Conservation (phyloP, 2,113 vertebrate genomes). For the Andinoacara biseriatus region DNA sequence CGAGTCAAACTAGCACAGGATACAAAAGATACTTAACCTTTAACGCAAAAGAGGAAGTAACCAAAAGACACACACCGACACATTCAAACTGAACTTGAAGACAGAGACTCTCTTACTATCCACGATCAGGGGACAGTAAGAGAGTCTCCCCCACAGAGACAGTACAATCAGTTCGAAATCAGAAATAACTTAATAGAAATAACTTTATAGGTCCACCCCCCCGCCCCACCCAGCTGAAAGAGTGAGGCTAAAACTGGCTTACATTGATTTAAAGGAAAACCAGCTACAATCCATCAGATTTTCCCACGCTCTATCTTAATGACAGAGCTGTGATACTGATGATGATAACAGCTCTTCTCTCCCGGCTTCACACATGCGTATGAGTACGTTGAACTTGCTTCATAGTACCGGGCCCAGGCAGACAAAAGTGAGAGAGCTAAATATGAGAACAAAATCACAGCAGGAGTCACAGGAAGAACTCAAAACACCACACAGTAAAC, state of each 20-base stretch:
- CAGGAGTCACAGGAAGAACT: background rate
- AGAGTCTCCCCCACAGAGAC: too few relatives aligned
- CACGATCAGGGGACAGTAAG: too few relatives aligned
- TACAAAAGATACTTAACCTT: too few relatives aligned
- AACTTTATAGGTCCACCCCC: too few relatives aligned
- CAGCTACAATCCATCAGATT: too few relatives aligned
- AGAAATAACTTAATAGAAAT: too few relatives aligned
- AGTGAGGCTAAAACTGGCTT: too few relatives aligned
- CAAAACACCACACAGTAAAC: background rate
- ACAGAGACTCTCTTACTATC: background rate
- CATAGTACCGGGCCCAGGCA: background rate
- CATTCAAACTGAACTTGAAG: background rate
- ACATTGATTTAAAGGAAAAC: too few relatives aligned
- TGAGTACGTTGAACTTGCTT: background rate
- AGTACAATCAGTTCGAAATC: too few relatives aligned
- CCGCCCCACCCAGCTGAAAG: too few relatives aligned
- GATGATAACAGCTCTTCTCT: background rate
- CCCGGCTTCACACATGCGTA: too few relatives aligned
- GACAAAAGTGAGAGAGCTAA: background rate
- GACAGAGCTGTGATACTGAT: background rate
- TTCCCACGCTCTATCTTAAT: background rate
- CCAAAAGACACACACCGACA: background rate
- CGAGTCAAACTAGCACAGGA: background rate
- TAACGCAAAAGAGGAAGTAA: too few relatives aligned
- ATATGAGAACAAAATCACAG: background rate